These are phyloP conservation scores for Thermophis baileyi DNA, from an alignment of 2,113 vertebrate species.

Conservation along the genomic window DNA sequence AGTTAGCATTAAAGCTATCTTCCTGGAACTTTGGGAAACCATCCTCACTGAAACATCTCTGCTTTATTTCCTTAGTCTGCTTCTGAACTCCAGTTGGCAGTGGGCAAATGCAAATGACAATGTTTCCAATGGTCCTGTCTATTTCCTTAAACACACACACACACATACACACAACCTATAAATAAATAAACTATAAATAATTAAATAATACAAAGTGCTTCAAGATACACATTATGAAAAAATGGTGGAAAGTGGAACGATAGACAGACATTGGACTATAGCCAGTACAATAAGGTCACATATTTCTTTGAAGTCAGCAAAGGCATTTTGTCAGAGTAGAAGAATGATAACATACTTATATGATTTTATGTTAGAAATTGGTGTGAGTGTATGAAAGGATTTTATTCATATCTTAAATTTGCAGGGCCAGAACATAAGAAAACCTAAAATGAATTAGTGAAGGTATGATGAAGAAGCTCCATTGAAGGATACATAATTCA, in stretches of 20 bases:
- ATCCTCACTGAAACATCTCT: slow-evolving; percentile 7
- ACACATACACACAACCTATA: neutral
- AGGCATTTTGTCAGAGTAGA: neutral
- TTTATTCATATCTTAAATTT: slow-evolving; percentile 28
- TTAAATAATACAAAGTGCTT: neutral
- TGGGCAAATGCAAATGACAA: slow-evolving; percentile 28
- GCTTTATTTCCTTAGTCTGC: slow-evolving; percentile 32
- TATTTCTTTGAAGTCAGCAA: slow-evolving; percentile 16
- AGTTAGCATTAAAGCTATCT: neutral
- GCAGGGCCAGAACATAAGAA: neutral
- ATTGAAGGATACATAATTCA: neutral
- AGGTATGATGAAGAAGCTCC: neutral
- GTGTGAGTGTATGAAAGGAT: slow-evolving; percentile 1
- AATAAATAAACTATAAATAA: slow-evolving; percentile 34
- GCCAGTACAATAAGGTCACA: neutral
- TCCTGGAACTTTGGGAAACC: neutral
- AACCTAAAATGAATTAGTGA: neutral
- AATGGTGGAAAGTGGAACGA: neutral
- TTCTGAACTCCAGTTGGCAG: slow-evolving; percentile 47
- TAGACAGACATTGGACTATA: neutral
- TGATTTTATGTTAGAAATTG: slow-evolving; percentile 37
- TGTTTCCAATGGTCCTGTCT: slow-evolving; percentile 32
- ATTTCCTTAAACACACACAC: neutral
- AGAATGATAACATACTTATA: slow-evolving; percentile 33
- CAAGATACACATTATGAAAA: neutral